These are phyloP conservation scores for Mastigias papua DNA, from an alignment of 30 jellyfish, hydroid and myxozoan genomes.

Conservation along the genomic window DNA sequence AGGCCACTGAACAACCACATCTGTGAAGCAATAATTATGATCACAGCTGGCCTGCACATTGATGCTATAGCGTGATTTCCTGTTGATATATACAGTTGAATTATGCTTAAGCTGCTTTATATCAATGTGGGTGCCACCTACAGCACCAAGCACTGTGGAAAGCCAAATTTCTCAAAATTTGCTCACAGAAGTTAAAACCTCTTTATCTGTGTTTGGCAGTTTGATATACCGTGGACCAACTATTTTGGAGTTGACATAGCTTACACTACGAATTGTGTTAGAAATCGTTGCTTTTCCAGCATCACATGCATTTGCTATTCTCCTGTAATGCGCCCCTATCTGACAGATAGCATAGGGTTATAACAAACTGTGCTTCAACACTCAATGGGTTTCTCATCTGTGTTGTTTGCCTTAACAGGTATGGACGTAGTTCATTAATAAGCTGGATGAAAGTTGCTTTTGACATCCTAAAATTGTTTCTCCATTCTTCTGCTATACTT, in stretches of 20 bases:
- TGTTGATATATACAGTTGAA: slow-evolving; percentile 13
- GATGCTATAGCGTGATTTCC: slow-evolving; percentile 38
- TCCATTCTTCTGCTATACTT: slow-evolving; percentile 44
- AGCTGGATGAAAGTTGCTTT: slow-evolving; percentile 19
- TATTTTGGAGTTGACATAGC: not conserved
- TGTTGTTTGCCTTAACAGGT: slow-evolving; percentile 25
- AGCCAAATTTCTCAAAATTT: not conserved
- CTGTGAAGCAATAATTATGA: slow-evolving; percentile 45
- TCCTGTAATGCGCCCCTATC: slow-evolving; percentile 26
- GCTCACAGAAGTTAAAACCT: not conserved
- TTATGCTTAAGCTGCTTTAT: slow-evolving; percentile 5
- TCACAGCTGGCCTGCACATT: slow-evolving; percentile 55
- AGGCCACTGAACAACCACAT: slow-evolving; percentile 55
- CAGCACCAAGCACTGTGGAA: slow-evolving; percentile 15
- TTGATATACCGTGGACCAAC: not conserved
- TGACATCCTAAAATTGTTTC: slow-evolving; percentile 41
- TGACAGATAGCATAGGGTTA: slow-evolving; percentile 22
- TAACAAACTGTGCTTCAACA: slow-evolving; percentile 57
- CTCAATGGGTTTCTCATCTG: slow-evolving; percentile 16
- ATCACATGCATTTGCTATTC: slow-evolving; percentile 71
- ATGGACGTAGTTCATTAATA: slow-evolving; percentile 22
- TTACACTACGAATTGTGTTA: not conserved
- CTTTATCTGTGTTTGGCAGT: not conserved
- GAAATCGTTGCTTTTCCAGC: slow-evolving; percentile 6
- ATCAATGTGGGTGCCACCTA: slow-evolving; percentile 19